phyloP scores from a whole-genome alignment of 2,797 vertebrate species.

The Streptopelia turtur region DNA sequence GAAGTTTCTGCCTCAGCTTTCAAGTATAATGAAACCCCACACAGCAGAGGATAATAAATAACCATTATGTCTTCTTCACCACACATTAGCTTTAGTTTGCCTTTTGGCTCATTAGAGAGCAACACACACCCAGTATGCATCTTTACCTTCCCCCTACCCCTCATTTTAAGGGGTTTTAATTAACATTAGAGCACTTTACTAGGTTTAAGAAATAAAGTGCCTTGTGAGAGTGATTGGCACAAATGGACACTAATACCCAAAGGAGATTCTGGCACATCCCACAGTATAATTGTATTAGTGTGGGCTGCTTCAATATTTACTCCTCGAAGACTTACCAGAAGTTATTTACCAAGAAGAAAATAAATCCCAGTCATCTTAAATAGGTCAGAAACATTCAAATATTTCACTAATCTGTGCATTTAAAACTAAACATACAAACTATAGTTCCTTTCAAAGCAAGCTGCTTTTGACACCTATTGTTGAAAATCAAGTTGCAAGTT shows the following conservation, averaged over 20 bases:
- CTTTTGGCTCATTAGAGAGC: not conserved
- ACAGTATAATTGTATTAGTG: not conserved
- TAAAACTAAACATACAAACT: not conserved
- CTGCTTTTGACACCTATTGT: not conserved
- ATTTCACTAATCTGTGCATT: not conserved
- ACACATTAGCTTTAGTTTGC: not conserved
- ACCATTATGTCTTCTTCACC: not conserved
- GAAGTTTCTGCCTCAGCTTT: not conserved
- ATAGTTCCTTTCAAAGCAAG: not conserved
- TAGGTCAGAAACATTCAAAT: not conserved
- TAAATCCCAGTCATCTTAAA: not conserved
- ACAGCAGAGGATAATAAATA: not conserved
- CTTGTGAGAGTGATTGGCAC: not conserved
- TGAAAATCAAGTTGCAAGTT: not conserved
- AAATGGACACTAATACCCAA: not conserved
- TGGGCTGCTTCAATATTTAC: not conserved
- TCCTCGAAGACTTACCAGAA: not conserved
- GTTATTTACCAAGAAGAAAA: not conserved
- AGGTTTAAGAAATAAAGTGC: not conserved
- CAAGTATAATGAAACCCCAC: not conserved
- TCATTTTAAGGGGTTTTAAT: not conserved
- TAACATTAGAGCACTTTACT: not conserved
- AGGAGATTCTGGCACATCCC: not conserved
- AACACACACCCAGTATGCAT: not conserved
- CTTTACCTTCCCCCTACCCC: fast-evolving